These are phyloP conservation scores for Osmoderma eremita DNA, from an alignment of 2,888 invertebrate genomes.

Conservation along the genomic window DNA sequence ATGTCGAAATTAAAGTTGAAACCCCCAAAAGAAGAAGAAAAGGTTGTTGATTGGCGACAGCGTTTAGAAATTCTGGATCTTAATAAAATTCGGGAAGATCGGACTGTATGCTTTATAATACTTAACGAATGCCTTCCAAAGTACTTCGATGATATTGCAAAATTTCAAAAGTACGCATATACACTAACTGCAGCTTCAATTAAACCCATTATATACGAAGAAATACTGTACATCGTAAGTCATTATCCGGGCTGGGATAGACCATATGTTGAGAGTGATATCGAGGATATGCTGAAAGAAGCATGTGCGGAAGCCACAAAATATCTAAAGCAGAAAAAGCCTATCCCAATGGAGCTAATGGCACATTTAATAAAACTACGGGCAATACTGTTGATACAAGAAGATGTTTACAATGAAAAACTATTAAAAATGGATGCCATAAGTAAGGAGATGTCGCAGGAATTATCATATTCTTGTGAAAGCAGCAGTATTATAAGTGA, in stretches of 20 bases:
- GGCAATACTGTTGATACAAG: conserved; percentile 28
- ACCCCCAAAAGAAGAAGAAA: not conserved
- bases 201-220: conserved; percentile 41
- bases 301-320: conserved; percentile 28
- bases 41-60: conserved; percentile 13
- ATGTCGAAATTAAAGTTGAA: conserved; percentile 21
- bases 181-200: not conserved
- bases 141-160: conserved; percentile 32
- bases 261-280: conserved; percentile 30
- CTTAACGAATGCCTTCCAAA: conserved; percentile 34
- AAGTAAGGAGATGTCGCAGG: not conserved
- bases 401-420: conserved; percentile 37
- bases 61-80: conserved; percentile 19
- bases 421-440: conserved; percentile 2
- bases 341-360: conserved; percentile 38
- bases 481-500: conserved; percentile 5
- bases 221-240: conserved; percentile 39
- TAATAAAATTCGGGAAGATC: conserved; percentile 25
- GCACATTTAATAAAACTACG: conserved; percentile 38
- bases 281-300: conserved; percentile 32
- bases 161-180: conserved; percentile 34
- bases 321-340: conserved; percentile 30
- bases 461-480: conserved; percentile 22
- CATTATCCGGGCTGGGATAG: conserved; percentile 41
- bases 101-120: conserved; percentile 24